Evolutionary conservation across 2,888 invertebrate genomes (phyloP).

Genomic region (Agriopis marginaria): DNA sequence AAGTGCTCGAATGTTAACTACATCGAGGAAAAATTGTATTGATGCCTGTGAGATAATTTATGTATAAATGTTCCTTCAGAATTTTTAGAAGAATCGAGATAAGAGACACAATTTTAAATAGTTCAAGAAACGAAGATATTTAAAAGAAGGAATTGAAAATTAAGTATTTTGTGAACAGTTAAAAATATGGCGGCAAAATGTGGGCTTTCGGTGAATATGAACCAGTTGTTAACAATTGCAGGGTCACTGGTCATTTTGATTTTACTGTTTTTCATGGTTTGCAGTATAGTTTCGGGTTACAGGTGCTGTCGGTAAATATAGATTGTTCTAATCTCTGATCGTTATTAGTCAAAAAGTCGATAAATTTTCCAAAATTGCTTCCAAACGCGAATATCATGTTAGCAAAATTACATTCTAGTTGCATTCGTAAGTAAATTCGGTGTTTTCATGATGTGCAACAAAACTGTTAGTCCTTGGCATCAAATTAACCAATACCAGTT

Average conservation of each 20-base stretch:
- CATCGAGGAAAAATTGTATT: not conserved
- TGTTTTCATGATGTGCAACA: slow-evolving; percentile 6
- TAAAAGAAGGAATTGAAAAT: not conserved
- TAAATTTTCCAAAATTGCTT: not conserved
- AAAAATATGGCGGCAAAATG: slow-evolving; percentile 27
- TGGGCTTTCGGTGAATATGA: slow-evolving; percentile 43
- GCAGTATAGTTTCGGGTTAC: slow-evolving; percentile 36
- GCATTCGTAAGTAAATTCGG: not conserved
- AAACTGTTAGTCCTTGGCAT: slow-evolving; percentile 8
- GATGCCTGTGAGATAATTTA: not conserved
- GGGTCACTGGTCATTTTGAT: slow-evolving; percentile 53
- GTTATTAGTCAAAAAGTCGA: not conserved
- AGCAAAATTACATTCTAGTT: too few species aligned
- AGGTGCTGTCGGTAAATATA: not conserved
- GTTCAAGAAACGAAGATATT: not conserved
- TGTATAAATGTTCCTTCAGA: not conserved
- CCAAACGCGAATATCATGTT: not conserved
- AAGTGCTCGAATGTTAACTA: not conserved
- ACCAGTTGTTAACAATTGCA: slow-evolving; percentile 50
- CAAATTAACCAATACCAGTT: slow-evolving; percentile 44
- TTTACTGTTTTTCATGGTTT: slow-evolving; percentile 50
- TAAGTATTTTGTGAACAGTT: not conserved
- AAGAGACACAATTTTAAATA: not conserved
- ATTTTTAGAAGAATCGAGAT: not conserved
- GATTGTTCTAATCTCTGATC: not conserved